Evolutionary conservation across 2,888 invertebrate species (phyloP).

Genomic region (Noctua comes): DNA sequence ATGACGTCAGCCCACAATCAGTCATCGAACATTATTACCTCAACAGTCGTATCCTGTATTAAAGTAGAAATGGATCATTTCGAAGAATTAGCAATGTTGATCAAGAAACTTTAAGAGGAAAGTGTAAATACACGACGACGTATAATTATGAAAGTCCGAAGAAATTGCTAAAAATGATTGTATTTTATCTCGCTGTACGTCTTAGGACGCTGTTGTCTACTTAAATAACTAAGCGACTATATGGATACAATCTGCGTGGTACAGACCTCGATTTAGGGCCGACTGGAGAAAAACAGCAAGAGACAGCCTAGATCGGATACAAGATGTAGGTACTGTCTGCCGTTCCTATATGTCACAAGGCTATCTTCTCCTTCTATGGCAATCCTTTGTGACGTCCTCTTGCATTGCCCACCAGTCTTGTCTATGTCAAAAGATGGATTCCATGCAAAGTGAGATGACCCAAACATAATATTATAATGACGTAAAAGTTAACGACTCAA

Average conservation of each 20-base stretch:
- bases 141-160: neutral
- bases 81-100: neutral
- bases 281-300: neutral
- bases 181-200: neutral
- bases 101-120: neutral
- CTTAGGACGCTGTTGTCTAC: neutral
- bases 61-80: constrained; percentile 5
- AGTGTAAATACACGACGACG: neutral
- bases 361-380: too few species aligned
- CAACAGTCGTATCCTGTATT: constrained; percentile 17
- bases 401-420: neutral
- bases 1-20: constrained; percentile 38
- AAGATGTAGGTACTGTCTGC: neutral
- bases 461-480: neutral
- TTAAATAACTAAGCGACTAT: neutral
- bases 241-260: neutral
- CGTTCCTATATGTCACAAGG: neutral
- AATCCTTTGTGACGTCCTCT: neutral
- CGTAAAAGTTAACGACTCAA: constrained; percentile 10
- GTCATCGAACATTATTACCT: constrained; percentile 20
- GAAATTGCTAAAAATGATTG: neutral
- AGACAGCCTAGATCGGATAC: neutral
- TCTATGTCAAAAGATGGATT: neutral
- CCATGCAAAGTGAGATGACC: neutral
- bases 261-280: neutral